Evolutionary conservation across 2,113 vertebrate genomes (phyloP).

Genomic region (Macaca fascicularis): T2T-MFA8v1.1 NC_088392.1:54151501-54152000

Average conservation of each 20-base stretch:
- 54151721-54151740: too few relatives aligned
- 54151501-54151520: too few relatives aligned
- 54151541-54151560: too few relatives aligned
- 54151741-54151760: too few relatives aligned
- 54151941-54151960: not conserved
- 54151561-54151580: not conserved
- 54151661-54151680: not conserved
- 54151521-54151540: too few relatives aligned
- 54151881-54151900: not conserved
- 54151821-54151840: not conserved
- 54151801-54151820: not conserved
- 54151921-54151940: not conserved
- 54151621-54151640: not conserved
- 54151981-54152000: not conserved
- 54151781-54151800: not conserved
- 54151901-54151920: not conserved
- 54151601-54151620: not conserved
- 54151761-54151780: too few relatives aligned
- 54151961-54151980: not conserved
- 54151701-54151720: not conserved
- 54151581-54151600: not conserved
- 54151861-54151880: not conserved
- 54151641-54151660: not conserved
- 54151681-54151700: not conserved
- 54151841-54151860: not conserved